Evolutionary conservation across 23 tunicate species (phyloP).

Genomic region (Halocynthia aurantium): DNA sequence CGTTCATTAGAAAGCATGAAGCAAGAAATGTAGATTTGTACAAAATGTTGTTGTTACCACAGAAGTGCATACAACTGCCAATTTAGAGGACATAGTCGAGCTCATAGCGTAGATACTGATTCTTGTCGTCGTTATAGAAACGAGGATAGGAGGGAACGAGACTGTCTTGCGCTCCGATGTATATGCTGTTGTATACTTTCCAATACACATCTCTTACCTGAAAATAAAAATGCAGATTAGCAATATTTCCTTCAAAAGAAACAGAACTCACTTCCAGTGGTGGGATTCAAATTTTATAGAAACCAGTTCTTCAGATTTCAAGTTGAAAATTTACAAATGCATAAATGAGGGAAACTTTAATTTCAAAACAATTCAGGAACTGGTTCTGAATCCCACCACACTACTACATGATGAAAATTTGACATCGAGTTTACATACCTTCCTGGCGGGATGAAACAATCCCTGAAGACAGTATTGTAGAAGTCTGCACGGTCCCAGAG

Average conservation of each 20-base stretch:
- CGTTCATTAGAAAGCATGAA: too few relatives aligned
- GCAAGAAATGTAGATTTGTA: too few relatives aligned
- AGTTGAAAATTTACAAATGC: too few relatives aligned
- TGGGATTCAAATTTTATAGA: too few relatives aligned
- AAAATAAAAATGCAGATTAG: not conserved
- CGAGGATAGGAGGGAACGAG: constrained; percentile 95
- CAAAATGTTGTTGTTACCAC: too few relatives aligned
- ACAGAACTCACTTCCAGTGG: too few relatives aligned
- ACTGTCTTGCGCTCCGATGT: constrained; percentile 94
- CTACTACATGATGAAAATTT: not conserved
- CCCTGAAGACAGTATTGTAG: constrained; percentile 97
- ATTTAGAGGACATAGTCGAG: constrained; percentile 88
- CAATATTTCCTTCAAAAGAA: too few relatives aligned
- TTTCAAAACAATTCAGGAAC: too few relatives aligned
- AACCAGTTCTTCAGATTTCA: too few relatives aligned
- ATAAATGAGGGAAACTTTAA: too few relatives aligned
- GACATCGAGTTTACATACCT: constrained; percentile 20
- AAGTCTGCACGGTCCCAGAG: constrained; percentile 80
- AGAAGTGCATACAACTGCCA: not conserved
- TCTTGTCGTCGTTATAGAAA: constrained; percentile 92
- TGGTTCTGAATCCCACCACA: too few relatives aligned
- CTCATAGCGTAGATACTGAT: constrained; percentile 92
- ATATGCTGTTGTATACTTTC: constrained; percentile 91
- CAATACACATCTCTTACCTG: constrained; percentile 96
- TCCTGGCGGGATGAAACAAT: constrained; percentile 87